These are phyloP conservation scores for Acrocephalus kingi DNA, from an alignment of 2,113 vertebrate species.

Conservation along the genomic window DNA sequence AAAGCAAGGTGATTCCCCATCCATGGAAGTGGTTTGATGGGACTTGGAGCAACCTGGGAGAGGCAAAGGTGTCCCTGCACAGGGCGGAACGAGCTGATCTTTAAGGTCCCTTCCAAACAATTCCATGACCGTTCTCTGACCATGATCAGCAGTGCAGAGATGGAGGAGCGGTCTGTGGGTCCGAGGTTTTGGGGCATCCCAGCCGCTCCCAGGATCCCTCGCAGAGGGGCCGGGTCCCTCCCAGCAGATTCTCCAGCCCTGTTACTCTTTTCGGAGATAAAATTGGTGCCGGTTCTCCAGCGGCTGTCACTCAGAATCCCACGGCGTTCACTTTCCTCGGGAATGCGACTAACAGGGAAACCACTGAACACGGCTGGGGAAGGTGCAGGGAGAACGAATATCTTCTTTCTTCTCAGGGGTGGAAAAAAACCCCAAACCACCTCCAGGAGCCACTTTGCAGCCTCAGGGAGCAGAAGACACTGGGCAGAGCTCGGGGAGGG, in stretches of 20 bases:
- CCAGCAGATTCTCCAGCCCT: neutral
- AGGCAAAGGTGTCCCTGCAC: neutral
- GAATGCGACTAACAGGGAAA: neutral
- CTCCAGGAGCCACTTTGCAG: neutral
- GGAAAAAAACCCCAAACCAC: neutral
- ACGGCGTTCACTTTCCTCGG: conserved; percentile 13
- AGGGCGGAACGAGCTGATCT: neutral
- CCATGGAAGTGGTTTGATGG: neutral
- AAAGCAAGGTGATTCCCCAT: neutral
- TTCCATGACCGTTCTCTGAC: neutral
- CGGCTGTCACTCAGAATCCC: conserved; percentile 14
- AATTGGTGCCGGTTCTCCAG: neutral
- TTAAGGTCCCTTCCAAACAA: neutral
- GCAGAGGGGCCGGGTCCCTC: neutral
- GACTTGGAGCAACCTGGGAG: neutral
- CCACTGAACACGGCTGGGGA: neutral
- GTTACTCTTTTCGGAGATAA: neutral
- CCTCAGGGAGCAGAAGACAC: neutral
- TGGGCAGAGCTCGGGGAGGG: neutral
- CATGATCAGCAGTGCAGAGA: neutral
- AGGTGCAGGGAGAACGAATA: neutral
- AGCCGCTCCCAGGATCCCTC: accelerated
- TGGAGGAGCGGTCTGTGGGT: neutral
- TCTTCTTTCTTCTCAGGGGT: neutral
- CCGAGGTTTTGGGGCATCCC: neutral